A percentile compares a stretch with the other conserved stretches of the same genome.
Conservation (phyloP, 2,888 invertebrate species). For the Pheosia gnoma region DNA sequence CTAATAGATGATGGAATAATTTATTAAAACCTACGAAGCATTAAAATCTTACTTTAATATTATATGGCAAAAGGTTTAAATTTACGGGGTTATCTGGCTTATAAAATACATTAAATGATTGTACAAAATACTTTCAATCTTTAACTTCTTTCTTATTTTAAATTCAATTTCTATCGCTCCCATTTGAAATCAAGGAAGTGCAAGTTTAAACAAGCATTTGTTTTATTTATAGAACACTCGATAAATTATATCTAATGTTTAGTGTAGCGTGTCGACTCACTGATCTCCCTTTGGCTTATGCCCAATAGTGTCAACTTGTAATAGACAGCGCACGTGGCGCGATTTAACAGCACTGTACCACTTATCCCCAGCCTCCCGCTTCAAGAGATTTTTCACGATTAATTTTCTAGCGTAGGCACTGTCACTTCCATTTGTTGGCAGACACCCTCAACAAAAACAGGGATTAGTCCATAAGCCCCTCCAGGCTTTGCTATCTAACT, state of each 20-base stretch:
- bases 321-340: slow-evolving; percentile 78
- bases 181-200: slow-evolving; percentile 34
- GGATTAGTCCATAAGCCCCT: slow-evolving; percentile 75
- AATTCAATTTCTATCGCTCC: background rate
- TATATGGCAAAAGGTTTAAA: no score
- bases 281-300: slow-evolving; percentile 62
- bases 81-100: no score
- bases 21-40: no score
- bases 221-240: slow-evolving; percentile 33
- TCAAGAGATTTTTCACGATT: slow-evolving; percentile 79
- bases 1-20: no score
- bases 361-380: slow-evolving; percentile 54
- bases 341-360: slow-evolving; percentile 67
- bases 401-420: slow-evolving; percentile 75
- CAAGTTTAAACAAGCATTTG: slow-evolving; percentile 28
- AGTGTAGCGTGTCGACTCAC: slow-evolving; percentile 34
- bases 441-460: slow-evolving; percentile 78
- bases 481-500: slow-evolving; percentile 69
- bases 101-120: no score
- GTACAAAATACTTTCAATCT: background rate
- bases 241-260: slow-evolving; percentile 47
- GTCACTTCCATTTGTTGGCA: slow-evolving; percentile 79
- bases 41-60: no score
- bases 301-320: slow-evolving; percentile 78
- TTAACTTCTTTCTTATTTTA: background rate